Evolutionary conservation across 2,113 vertebrate species (phyloP).

Genomic region (Notechis scutatus): DNA sequence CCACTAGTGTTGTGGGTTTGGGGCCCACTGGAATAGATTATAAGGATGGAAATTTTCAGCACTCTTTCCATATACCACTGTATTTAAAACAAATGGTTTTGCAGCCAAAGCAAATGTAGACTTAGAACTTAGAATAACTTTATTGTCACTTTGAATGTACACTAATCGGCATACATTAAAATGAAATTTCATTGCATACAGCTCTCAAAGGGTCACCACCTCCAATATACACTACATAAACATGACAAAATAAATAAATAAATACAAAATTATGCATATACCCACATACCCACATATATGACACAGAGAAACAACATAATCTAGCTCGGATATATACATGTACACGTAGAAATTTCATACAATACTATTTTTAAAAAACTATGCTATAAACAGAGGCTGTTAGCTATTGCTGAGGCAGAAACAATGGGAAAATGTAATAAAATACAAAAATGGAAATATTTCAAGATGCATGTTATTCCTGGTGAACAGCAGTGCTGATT

Average conservation of each 20-base stretch:
- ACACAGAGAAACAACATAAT: no score
- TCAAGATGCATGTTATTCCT: background rate
- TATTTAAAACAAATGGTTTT: background rate
- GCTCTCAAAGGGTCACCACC: no score
- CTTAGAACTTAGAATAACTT: no score
- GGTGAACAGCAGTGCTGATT: background rate
- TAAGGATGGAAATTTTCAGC: slow-evolving; percentile 3
- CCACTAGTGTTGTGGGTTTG: no score
- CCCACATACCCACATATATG: no score
- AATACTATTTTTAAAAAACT: slow-evolving; percentile 1
- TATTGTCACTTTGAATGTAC: no score
- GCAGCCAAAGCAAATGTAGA: background rate
- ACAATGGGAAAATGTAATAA: background rate
- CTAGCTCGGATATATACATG: no score
- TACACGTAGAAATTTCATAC: slow-evolving; percentile 3
- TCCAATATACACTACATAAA: no score
- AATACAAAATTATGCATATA: no score
- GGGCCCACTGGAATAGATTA: background rate
- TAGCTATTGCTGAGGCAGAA: background rate
- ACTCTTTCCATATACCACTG: background rate
- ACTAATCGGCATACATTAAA: no score
- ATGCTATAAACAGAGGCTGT: background rate
- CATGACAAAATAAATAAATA: no score
- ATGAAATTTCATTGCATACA: no score
- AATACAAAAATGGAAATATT: background rate